Evolutionary conservation across 2,113 vertebrate genomes (phyloP).

Genomic region (Phaethon lepturus): DNA sequence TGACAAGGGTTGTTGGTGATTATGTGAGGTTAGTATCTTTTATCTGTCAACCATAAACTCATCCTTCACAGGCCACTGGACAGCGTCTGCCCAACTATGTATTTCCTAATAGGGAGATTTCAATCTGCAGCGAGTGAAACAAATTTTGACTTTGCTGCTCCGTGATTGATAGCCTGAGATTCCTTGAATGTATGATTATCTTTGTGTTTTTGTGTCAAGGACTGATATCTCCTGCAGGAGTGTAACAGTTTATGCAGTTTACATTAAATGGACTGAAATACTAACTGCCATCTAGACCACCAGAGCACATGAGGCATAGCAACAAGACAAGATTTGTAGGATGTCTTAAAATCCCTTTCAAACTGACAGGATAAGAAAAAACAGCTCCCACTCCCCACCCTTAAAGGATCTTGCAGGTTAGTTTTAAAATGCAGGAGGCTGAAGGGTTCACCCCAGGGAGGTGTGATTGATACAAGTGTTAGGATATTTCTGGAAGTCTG

Average conservation of each 20-base stretch:
- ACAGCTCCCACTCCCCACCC: neutral
- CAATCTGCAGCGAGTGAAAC: conserved; percentile 2
- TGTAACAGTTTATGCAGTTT: conserved; percentile 13
- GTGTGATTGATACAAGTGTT: neutral
- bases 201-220: neutral
- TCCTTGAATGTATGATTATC: neutral
- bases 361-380: neutral
- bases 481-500: neutral
- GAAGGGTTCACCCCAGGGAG: neutral
- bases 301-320: neutral
- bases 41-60: neutral
- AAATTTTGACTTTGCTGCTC: neutral
- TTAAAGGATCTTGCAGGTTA: neutral
- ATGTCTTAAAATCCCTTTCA: conserved; percentile 15
- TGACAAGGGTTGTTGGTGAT: neutral
- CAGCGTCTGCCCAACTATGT: neutral
- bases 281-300: conserved; percentile 24
- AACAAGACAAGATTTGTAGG: conserved; percentile 4
- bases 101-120: conserved; percentile 34
- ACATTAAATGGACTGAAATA: conserved; percentile 4
- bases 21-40: neutral
- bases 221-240: neutral
- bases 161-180: neutral
- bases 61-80: neutral
- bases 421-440: neutral